Evolutionary conservation across 2,797 vertebrate species (phyloP), one percentile per base, ranked within the genome.

Genomic region (Odontamblyopus rebecca): DNA sequence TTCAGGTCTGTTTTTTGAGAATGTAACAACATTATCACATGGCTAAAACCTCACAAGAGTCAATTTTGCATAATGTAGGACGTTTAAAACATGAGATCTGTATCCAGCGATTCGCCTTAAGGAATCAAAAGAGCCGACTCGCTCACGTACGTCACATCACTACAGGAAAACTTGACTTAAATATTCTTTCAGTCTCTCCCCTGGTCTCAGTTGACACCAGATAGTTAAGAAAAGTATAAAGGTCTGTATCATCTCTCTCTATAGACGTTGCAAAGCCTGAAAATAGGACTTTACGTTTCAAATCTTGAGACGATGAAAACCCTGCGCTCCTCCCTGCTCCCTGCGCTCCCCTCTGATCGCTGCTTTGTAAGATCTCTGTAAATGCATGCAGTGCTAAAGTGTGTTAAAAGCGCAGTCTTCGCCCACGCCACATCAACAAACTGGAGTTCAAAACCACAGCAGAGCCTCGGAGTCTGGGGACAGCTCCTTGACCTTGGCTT

Each of bases 381-480:
- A 86, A 83, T 80, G 53, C 82, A 74, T 84, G 80, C 77, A 74
- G 70, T 64, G 76, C 80, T 85, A 82, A 84, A 85, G 77, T 79
- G 78, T 82, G 82, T 71, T 84, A 83, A 86, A 86, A 81, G 70
- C 68, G 80, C 74, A 85, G 85, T 72, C 82, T 81, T 86, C 68
- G 63, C 83, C 83, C 53, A 70, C n/a, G 61, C 72, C 61, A 2
- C 76, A 78, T 69, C 61, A 66, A 81, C 69, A 78, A 69, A 27
- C 51, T 27, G 67, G 35, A 69, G 51, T 72, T 67, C 62, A 79
- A 73, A 61, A 61, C 59, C 72, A 63, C 66, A 61, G 32, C 41
- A 62, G 60, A 50, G 71, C 50, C 16, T 41, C 61, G 26, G 23
- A 65, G 73, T 48, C 18, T 11, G 41, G 61, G 74, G 27, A 50